Percentiles rank a stretch among this genome's conserved stretches.
Evolutionary conservation across 2,797 vertebrate species (phyloP).

Genomic region (Xenopus petersii): DNA sequence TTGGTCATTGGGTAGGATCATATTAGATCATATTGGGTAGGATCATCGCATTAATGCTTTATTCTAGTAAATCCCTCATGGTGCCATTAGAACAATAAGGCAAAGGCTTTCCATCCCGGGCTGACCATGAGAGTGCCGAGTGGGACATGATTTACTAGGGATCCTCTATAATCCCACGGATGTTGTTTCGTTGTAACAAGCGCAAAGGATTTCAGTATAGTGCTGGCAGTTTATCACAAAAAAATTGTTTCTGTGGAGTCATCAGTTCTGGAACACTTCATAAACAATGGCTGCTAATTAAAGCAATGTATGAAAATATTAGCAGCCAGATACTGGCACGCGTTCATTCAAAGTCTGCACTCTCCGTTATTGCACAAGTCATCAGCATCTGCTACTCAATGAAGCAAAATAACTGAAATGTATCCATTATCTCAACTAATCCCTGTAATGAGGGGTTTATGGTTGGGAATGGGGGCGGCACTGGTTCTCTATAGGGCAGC

Average conservation of each 20-base stretch:
- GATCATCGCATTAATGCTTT: no score
- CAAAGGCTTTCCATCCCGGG: no score
- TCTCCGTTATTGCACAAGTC: slow-evolving; percentile 2
- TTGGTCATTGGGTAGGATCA: no score
- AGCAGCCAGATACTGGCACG: slow-evolving; percentile 14
- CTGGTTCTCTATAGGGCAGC: no score
- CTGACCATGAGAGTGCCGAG: no score
- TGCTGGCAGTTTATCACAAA: neutral
- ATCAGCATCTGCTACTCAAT: slow-evolving; percentile 24
- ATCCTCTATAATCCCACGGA: no score
- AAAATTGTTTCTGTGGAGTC: slow-evolving; percentile 7
- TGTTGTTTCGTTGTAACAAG: slow-evolving; percentile 2
- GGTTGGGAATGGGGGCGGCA: no score
- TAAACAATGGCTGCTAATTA: slow-evolving; percentile 35
- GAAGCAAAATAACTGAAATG: slow-evolving; percentile 3
- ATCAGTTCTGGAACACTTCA: slow-evolving; percentile 11
- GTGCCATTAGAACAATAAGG: no score
- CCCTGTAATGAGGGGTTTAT: neutral
- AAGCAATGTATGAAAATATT: slow-evolving; percentile 14
- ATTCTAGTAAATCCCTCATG: no score
- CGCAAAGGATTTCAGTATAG: slow-evolving; percentile 1
- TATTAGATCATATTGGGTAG: no score
- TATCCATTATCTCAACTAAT: neutral
- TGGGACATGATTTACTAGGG: no score
- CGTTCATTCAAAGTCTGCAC: slow-evolving; percentile 9